Base-by-base conservation (phyloP, 2,113 vertebrate species). In the Labrus mixtus region DNA sequence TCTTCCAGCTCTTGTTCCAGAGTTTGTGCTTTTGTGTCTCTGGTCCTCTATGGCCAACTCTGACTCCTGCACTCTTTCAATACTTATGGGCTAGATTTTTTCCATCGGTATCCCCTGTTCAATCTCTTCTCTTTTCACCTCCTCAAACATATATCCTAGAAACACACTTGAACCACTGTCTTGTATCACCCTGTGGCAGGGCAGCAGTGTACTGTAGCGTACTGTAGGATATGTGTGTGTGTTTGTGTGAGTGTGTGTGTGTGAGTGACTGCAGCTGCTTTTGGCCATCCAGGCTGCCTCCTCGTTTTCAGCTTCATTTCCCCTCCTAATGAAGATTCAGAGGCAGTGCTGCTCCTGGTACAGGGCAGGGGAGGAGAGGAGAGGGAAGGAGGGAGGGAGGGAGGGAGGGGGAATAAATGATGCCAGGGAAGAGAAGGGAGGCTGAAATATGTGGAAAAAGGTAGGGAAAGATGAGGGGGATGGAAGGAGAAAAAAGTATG, bases 231-330 rank as follows among this genome's bases (percentile, higher is more conserved):
- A 23, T 70, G 70, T 81, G 50, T 68, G 70, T 80, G 37, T 33
- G 29, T 80, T 29, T 33, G 29, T 72, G 75, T 79, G 71, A 63
- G 46, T 55, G 81, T 9, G 62, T 45, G 73, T 68, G 70, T 78
- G 68, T 87, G 89, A 89, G 79, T 82, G 90, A 84, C 87, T 91
- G 93, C 93, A 93, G 93, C 93, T 94, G 93, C 93, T 93, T 92
- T 91, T 81, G 92, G 89, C 87, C 89, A 78, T 94, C 89, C 86
- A 81, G 73, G 89, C 91, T 92, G 91, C 90, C 93, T 93, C 89
- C 90, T 95, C 89, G 90, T 95, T 95, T 95, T 94, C 89, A 91
- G 93, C 93, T 94, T 94, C 94, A 95, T 94, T 95, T 95, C 92
- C 86, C 85, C 53, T 85, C 78, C 88, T 95, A 95, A 95, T 95